Evolutionary conservation across 2,888 invertebrate species (phyloP).

Genomic region (Cerastis rubricosa): DNA sequence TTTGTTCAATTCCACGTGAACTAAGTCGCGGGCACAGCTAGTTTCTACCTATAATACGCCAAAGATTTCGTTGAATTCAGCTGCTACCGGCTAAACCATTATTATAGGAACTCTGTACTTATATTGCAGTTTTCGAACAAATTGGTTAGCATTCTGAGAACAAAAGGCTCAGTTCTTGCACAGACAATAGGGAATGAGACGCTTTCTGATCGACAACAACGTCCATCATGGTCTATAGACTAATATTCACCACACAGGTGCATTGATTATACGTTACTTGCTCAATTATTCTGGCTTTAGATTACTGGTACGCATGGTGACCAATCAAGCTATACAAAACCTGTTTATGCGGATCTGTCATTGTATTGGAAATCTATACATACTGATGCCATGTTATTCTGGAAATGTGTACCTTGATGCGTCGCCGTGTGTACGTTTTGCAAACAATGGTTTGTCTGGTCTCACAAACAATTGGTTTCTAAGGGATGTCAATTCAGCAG

Average conservation of each 20-base stretch:
- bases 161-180: constrained; percentile 5
- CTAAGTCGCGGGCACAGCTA: too few species aligned
- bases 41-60: background rate
- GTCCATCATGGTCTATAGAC: constrained; percentile 7
- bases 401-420: too few species aligned
- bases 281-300: background rate
- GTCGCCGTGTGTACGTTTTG: too few species aligned
- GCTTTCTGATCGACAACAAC: background rate
- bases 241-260: background rate
- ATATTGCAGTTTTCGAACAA: constrained; percentile 1
- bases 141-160: background rate
- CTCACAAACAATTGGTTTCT: background rate
- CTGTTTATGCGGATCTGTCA: too few species aligned
- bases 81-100: background rate
- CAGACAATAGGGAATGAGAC: background rate
- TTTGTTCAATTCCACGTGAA: too few species aligned
- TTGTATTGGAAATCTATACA: too few species aligned
- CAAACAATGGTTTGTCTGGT: background rate
- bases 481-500: too few species aligned
- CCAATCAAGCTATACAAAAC: too few species aligned
- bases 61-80: background rate
- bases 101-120: background rate
- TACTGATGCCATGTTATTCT: too few species aligned
- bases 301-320: background rate
- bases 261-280: constrained; percentile 11